phyloP scores from a whole-genome alignment of 2,888 invertebrate species.

The Eupithecia pulchellata region DNA sequence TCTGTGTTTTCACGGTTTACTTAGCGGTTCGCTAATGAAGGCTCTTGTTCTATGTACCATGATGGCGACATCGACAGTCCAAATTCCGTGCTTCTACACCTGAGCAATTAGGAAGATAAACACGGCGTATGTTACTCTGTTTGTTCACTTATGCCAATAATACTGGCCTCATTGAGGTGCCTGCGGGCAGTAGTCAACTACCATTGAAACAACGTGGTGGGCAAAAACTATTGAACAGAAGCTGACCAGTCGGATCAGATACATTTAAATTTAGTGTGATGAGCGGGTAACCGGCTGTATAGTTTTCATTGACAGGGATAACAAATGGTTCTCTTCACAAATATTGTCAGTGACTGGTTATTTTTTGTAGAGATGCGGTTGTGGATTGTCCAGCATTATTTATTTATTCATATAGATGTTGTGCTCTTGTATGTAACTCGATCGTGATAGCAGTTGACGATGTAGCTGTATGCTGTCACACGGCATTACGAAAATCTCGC shows the following conservation, averaged over 20 bases:
- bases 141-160: slow-evolving; percentile 68
- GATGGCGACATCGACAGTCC: slow-evolving; percentile 54
- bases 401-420: slow-evolving; percentile 53
- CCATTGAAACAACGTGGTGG: slow-evolving; percentile 41
- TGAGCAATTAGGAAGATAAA: slow-evolving; percentile 68
- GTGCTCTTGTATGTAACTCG: slow-evolving; percentile 52
- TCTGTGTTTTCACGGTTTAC: slow-evolving; percentile 33
- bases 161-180: slow-evolving; percentile 70
- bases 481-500: slow-evolving; percentile 61
- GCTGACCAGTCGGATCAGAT: slow-evolving; percentile 54
- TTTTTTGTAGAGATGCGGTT: slow-evolving; percentile 56
- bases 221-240: slow-evolving; percentile 58
- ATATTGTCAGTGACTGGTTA: slow-evolving; percentile 58
- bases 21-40: slow-evolving; percentile 55
- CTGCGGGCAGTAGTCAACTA: slow-evolving; percentile 54
- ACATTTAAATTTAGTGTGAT: slow-evolving; percentile 53
- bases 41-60: slow-evolving; percentile 43
- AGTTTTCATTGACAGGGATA: slow-evolving; percentile 52
- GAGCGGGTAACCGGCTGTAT: slow-evolving; percentile 53
- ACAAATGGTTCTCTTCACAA: slow-evolving; percentile 59
- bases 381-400: no score
- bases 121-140: slow-evolving; percentile 63
- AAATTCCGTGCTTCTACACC: slow-evolving; percentile 58
- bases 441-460: slow-evolving; percentile 60
- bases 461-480: slow-evolving; percentile 60